Evolutionary conservation across 2,888 invertebrate genomes (phyloP), one percentile per base, ranked within the genome.

Genomic region (Tenthredo mesomela): DNA sequence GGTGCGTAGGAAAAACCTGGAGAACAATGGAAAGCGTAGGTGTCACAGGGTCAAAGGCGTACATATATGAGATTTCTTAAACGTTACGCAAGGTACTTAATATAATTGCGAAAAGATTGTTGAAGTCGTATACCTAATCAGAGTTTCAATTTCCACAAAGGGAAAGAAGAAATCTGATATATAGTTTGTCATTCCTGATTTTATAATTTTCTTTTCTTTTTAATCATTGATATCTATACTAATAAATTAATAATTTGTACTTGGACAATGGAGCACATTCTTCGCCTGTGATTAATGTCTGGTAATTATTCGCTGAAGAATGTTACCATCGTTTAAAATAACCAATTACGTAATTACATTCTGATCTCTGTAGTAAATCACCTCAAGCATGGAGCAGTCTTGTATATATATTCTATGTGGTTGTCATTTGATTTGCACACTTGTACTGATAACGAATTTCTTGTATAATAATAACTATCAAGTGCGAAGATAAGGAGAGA

Each of bases 21-120:
- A 37, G 37, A 80, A 80, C 80, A 80, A 80, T 80, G 80, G 61
- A 40, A 33, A 7, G 33, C 80, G 80, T 80, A 80, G 80, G 80
- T 80, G 80, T 80, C 80, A 61, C 80, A 61, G 40, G 80, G 80
- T 80, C 61, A 80, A 25, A 40, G 67, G 33, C 67, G 33, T 10
- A 18, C 33, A 6, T 65, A 10, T 58, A 33, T 65, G 43, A 40
- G n/a, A 80, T 40, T 80, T 18, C 61, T 80, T 80, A 21, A 10
- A n/a, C 61, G 15, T 80, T 65, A 40, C 80, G 80, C 29, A 50
- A 77, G 33, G 18, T n/a, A 73, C 18, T 77, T 18, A 29, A 29
- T 29, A 50, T 77, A 18, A 54, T 50, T 77, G 50, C 21, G 47
- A 33, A n/a, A 70, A 70, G 37, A 67, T 70, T 29, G n/a, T n/a